Percentiles rank a stretch among this genome's conserved stretches.
phyloP scores from a whole-genome alignment of 2,888 invertebrate genomes.

The Agrotis ipsilon region DNA sequence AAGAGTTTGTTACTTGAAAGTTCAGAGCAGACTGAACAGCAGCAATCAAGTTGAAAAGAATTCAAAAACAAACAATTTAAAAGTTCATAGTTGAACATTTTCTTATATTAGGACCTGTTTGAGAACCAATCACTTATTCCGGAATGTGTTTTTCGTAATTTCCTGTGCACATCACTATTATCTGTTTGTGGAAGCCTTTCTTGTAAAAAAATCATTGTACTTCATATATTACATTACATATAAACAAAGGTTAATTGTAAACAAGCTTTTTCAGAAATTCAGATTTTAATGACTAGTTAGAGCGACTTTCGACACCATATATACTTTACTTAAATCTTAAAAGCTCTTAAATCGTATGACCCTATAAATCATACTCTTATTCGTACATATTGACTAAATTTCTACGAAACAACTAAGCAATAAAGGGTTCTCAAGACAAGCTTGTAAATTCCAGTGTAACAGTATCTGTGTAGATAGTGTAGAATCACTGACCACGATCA shows the following conservation, averaged over 20 bases:
- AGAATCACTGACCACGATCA: slow-evolving; percentile 41
- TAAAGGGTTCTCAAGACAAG: slow-evolving; percentile 8
- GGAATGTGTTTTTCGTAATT: not conserved
- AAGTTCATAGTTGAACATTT: slow-evolving; percentile 1
- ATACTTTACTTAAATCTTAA: not conserved
- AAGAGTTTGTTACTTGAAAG: not conserved
- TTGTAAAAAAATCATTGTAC: too few relatives aligned
- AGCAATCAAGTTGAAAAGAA: slow-evolving; percentile 10
- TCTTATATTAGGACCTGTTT: not conserved
- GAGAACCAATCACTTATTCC: not conserved
- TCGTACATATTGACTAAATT: not conserved
- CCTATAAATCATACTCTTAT: not conserved
- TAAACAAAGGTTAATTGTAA: not conserved
- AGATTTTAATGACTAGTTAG: not conserved
- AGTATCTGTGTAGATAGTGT: slow-evolving; percentile 11
- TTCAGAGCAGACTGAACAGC: not conserved
- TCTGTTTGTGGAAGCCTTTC: too few relatives aligned
- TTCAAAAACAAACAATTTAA: not conserved
- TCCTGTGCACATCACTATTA: not conserved
- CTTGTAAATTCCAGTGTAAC: slow-evolving; percentile 25
- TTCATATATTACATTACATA: not conserved
- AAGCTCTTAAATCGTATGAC: slow-evolving; percentile 2
- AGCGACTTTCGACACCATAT: not conserved
- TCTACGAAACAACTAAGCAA: not conserved
- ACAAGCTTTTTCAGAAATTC: too few relatives aligned